Base-by-base conservation (phyloP, 2,888 invertebrate species). In the Amblyjoppa proteus region DNA sequence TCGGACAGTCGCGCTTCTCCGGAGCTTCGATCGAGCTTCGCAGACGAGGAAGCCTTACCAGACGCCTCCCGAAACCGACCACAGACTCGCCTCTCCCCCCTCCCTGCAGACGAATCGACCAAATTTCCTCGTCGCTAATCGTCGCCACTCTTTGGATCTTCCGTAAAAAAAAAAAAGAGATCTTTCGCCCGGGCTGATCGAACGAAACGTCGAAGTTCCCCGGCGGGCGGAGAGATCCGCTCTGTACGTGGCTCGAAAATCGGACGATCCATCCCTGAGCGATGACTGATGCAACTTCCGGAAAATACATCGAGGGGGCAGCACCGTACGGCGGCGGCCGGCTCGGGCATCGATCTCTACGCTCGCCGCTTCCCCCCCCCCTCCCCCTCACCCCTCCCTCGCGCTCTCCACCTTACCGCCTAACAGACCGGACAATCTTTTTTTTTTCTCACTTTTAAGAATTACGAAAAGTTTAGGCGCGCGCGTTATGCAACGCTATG, bases 391-490 rank as follows among this genome's bases (percentile, higher is more conserved):
- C 76, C 84, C 79, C 51, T 68, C 56, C 81, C 38, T 51, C 69
- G 70, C 82, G 69, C 71, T 66, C 75, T 78, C 77, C 78, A 58
- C 79, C 70, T 73, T 66, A 76, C 73, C 51, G 41, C 68, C 41
- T 20, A 56, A 31, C 38, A 56, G 51, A 20, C 70, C 53, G 64
- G 38, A 38, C 25, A 31, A 49, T 76, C 28, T 76, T n/a, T 56
- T 81, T 53, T 58, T 75, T 49, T 25, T 20, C 68, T 71, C 71
- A 53, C 13, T 74, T 41, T 6, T 28, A 13, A 71, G 53, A 64
- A 84, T 83, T 90, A 90, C 89, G 90, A 91, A 90, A 91, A 90
- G 87, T 92, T 91, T 89, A 16, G 89, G 88, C 88, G 89, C 90
- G 89, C 90, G 87, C 89, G 31, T 16, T 28, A 5, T 16, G 31